phyloP scores from a whole-genome alignment of 2,113 vertebrate species.

The Sander lucioperca region DNA sequence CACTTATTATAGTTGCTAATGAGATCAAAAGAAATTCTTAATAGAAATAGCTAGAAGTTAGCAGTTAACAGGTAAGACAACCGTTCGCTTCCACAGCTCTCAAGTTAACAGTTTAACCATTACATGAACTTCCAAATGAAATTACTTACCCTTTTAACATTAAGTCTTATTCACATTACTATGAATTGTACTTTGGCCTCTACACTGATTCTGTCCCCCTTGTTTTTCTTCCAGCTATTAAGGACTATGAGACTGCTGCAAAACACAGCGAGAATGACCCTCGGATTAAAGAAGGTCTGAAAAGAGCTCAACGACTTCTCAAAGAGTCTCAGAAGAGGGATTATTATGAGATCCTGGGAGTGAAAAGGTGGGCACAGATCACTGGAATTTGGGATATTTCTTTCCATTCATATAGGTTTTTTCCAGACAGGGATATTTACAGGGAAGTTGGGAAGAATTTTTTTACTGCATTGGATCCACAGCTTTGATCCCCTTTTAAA shows the following conservation, averaged over 20 bases:
- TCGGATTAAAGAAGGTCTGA: slow-evolving; percentile 93
- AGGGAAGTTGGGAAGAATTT: background rate
- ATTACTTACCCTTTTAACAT: no score
- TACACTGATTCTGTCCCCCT: slow-evolving; percentile 4
- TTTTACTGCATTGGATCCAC: background rate
- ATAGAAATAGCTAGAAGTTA: no score
- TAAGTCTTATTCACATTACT: no score
- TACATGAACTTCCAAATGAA: no score
- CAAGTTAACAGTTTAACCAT: no score
- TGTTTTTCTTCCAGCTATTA: slow-evolving; percentile 87
- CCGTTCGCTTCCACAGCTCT: no score
- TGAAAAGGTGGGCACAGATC: slow-evolving; percentile 90
- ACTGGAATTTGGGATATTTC: background rate
- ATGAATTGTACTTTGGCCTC: no score
- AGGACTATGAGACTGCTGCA: slow-evolving; percentile 92
- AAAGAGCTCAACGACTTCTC: slow-evolving; percentile 92
- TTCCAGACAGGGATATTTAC: background rate
- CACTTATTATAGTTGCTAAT: no score
- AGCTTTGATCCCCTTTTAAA: background rate
- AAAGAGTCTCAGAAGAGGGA: slow-evolving; percentile 97
- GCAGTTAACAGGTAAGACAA: no score
- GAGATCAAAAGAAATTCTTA: no score
- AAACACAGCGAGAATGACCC: slow-evolving; percentile 93
- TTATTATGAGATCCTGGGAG: slow-evolving; percentile 98
- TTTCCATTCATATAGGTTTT: background rate